phyloP scores from a whole-genome alignment of 2,888 invertebrate genomes.

The Nomada fucata region DNA sequence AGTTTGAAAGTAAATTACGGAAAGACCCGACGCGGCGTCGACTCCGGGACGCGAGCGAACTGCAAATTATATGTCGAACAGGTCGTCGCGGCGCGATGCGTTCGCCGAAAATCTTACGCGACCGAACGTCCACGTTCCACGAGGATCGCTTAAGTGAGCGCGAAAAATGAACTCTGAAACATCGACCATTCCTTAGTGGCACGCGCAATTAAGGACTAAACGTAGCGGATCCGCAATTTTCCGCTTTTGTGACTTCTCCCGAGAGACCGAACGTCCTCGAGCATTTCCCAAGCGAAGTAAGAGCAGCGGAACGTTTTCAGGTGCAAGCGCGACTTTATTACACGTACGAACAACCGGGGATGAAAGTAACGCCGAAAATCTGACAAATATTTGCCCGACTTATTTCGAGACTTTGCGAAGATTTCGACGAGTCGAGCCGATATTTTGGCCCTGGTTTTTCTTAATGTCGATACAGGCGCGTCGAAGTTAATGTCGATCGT shows the following conservation, averaged over 20 bases:
- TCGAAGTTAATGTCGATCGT: no score
- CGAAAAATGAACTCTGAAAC: slow-evolving; percentile 27
- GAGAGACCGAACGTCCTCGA: background rate
- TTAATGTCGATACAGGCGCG: no score
- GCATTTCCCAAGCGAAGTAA: background rate
- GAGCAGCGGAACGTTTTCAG: background rate
- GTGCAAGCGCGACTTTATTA: background rate
- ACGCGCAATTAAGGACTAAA: slow-evolving; percentile 47
- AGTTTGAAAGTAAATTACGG: no score
- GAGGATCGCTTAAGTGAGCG: slow-evolving; percentile 8
- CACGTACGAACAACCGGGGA: background rate
- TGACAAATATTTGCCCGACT: no score
- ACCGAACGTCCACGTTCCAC: slow-evolving; percentile 4
- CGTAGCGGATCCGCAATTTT: slow-evolving; percentile 33
- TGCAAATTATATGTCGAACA: slow-evolving; percentile 23
- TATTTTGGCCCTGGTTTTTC: no score
- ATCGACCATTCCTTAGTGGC: slow-evolving; percentile 32
- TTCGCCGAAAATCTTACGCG: slow-evolving; percentile 22
- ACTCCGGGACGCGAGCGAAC: slow-evolving; percentile 2
- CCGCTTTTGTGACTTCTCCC: background rate
- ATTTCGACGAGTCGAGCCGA: no score
- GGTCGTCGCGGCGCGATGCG: background rate
- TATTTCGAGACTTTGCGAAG: no score
- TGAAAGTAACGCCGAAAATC: no score
- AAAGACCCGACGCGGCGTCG: background rate